Base-by-base conservation (phyloP, 2,113 vertebrate species). In the Vireo altiloquus region DNA sequence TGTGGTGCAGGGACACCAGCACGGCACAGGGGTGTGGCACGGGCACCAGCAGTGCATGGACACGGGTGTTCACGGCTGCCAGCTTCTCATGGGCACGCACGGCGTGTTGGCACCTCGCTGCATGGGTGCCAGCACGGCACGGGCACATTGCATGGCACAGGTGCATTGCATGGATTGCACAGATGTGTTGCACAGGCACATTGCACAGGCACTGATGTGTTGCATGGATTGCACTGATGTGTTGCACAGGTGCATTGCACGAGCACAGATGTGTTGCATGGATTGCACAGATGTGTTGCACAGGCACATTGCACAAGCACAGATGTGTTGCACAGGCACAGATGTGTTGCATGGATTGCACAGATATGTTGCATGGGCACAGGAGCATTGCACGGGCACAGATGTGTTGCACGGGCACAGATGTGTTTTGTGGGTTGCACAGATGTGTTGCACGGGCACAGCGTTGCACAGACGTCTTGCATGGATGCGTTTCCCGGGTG, bases 71-170 rank as follows among this genome's bases (percentile, higher is more conserved):
- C 12, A 11, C 0, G 25, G 21, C 82, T 14, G 31, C 46, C n/a
- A 21, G 65, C 35, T 7, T 31, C 25, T 52, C 33, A 4, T 0
- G 21, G 82, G 76, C 28, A 11, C 15, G 3, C 7, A 6, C 0
- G 11, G 53, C 13, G 6, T 2, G 2, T 1, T 1, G 15, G n/a
- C 25, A 5, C 31, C 5, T 1, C 1, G 1, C 1, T 42, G 49
- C 53, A 24, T 0, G 31, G 59, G 27, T 2, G 11, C 49, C 39
- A 39, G 87, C 30, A 13, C 1, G 66, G 50, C 40, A 9, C n/a
- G 2, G 79, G 11, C 4, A 3, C 1, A 0, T 3, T 47, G 47
- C 53, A 31, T 0, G 30, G 27, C 39, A 8, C 33, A 4, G 79
- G 5, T 4, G 7, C 1, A 16, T 11, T 80, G 68, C n/a, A 19